Evolutionary conservation across 2,888 invertebrate genomes (phyloP).

Genomic region (Leptogaster cylindrica): DNA sequence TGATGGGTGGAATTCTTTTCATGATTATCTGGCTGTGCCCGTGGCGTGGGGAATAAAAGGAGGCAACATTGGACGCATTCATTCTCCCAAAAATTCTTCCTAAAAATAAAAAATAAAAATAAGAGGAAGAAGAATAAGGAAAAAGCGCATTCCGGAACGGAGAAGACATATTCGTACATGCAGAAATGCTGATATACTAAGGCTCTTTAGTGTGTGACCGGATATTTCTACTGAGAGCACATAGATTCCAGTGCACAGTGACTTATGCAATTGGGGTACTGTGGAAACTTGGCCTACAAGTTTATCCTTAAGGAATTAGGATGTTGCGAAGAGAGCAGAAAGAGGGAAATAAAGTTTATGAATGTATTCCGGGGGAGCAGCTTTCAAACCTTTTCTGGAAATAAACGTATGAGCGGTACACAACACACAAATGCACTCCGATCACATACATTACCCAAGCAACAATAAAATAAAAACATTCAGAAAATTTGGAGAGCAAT

Average conservation of each 20-base stretch:
- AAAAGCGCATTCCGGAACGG: no score
- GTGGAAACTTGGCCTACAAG: constrained; percentile 31
- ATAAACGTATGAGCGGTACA: constrained; percentile 24
- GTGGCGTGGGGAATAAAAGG: constrained; percentile 22
- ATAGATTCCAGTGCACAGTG: constrained; percentile 21
- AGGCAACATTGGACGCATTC: constrained; percentile 37
- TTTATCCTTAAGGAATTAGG: constrained; percentile 36
- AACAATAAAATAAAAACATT: not conserved
- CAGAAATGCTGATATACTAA: constrained; percentile 38
- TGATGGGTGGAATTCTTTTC: constrained; percentile 34
- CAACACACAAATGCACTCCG: constrained; percentile 3
- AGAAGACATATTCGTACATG: constrained; percentile 35
- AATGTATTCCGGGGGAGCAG: not conserved
- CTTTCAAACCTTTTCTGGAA: constrained; percentile 15
- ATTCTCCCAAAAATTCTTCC: constrained; percentile 31
- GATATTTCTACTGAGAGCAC: constrained; percentile 20
- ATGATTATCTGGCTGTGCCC: constrained; percentile 21
- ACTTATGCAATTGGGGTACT: constrained; percentile 38
- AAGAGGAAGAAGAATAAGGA: no score
- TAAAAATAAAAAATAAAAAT: constrained; percentile 30
- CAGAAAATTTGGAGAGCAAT: not conserved
- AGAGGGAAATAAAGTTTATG: constrained; percentile 15
- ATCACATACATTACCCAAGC: constrained; percentile 10
- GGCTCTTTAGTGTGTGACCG: constrained; percentile 35
- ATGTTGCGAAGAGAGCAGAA: not conserved